phyloP scores from a whole-genome alignment of 2,113 vertebrate genomes.

The Cynoglossus semilaevis region DNA sequence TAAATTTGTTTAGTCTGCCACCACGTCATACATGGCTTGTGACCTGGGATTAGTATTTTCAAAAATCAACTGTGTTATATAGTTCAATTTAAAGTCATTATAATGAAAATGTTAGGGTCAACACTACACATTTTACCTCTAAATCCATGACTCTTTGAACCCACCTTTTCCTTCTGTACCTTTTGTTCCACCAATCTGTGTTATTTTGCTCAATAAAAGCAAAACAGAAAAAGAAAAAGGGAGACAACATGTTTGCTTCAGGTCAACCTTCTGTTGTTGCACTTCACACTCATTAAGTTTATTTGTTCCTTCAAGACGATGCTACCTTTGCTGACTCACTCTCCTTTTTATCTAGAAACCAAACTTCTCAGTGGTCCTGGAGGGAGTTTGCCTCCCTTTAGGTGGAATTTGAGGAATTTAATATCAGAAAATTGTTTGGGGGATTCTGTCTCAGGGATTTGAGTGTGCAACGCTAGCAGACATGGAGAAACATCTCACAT shows the following conservation, averaged over 20 bases:
- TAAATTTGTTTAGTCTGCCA: too few species aligned
- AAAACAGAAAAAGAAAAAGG: not conserved
- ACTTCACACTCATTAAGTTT: slow-evolving; percentile 13
- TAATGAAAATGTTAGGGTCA: too few species aligned
- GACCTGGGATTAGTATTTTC: too few species aligned
- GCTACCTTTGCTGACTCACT: slow-evolving; percentile 36
- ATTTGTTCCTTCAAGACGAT: slow-evolving; percentile 8
- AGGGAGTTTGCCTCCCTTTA: slow-evolving; percentile 30
- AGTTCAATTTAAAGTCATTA: too few species aligned
- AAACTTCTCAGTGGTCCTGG: slow-evolving; percentile 31
- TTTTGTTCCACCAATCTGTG: not conserved
- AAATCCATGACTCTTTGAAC: not conserved
- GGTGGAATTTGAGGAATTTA: slow-evolving; percentile 61
- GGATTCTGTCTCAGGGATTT: slow-evolving; percentile 17
- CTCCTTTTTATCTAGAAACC: slow-evolving; percentile 33
- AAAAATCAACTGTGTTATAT: too few species aligned
- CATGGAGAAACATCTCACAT: slow-evolving; percentile 23
- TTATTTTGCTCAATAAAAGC: not conserved
- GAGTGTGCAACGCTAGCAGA: slow-evolving; percentile 16
- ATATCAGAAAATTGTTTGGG: slow-evolving; percentile 51
- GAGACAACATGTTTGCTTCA: not conserved
- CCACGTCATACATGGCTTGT: too few species aligned
- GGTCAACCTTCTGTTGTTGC: slow-evolving; percentile 14
- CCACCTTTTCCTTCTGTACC: not conserved
- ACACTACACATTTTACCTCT: not conserved